These are phyloP conservation scores for Pterois miles DNA, from an alignment of 2,797 vertebrate genomes.

Conservation along the genomic window DNA sequence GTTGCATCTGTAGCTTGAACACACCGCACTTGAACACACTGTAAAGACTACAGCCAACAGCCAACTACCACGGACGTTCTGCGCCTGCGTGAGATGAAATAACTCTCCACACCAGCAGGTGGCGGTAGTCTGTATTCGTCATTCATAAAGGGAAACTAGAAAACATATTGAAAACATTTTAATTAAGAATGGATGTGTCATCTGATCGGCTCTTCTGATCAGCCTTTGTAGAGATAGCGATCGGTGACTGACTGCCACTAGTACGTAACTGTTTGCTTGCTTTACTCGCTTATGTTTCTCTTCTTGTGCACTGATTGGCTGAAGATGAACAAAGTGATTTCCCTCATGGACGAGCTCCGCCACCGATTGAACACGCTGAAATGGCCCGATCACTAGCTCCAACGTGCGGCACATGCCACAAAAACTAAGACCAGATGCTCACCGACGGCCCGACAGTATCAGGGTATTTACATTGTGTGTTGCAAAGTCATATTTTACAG, in stretches of 20 bases:
- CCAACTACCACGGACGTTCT: not conserved
- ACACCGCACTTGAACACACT: not conserved
- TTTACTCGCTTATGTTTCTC: not conserved
- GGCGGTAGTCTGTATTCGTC: too few relatives aligned
- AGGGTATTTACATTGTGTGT: too few relatives aligned
- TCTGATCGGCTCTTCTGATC: too few relatives aligned
- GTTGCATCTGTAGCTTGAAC: not conserved
- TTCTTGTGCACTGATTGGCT: not conserved
- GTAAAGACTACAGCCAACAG: not conserved
- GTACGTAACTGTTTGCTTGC: not conserved
- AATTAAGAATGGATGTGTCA: too few relatives aligned
- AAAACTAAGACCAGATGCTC: not conserved
- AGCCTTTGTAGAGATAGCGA: too few relatives aligned
- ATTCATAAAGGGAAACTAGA: too few relatives aligned
- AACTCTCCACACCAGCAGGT: not conserved
- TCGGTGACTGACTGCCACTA: too few relatives aligned
- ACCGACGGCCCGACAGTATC: too few relatives aligned
- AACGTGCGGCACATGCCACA: not conserved
- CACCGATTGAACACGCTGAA: not conserved
- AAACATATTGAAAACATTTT: too few relatives aligned
- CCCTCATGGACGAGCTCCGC: not conserved
- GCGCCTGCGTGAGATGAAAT: not conserved
- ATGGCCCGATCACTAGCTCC: too few relatives aligned
- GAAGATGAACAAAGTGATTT: not conserved
- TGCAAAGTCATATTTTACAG: not conserved